Base-by-base conservation (phyloP, 2,797 vertebrate genomes). In the Strix occidentalis region DNA sequence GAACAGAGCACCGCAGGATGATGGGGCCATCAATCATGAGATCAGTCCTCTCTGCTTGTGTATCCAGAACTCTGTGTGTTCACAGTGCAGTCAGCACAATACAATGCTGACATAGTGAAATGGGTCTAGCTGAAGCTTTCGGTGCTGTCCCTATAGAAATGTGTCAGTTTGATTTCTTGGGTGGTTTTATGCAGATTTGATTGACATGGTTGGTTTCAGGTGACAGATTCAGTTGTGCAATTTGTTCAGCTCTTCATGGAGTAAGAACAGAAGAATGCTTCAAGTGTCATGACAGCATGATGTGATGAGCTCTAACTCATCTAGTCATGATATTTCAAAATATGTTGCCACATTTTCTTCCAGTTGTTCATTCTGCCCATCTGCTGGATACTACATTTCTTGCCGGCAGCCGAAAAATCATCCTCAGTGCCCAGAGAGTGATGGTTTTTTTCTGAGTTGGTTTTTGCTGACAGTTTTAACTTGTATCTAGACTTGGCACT, bases 261-360 rank as follows among this genome's bases (percentile, higher is more conserved):
- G 46, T 75, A 95, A 87, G 70, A 93, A 26, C 35, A 79, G 29
- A 81, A 87, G 77, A 93, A 56, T 70, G 39, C 15, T 90, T 16
- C 4, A 39, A 58, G 70, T 84, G 84, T 65, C 90, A 78, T 33
- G 79, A 76, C 39, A 66, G 46, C 31, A 24, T 29, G 68, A 35
- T 26, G 46, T 71, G 56, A 84, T 66, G 84, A 90, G 23, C 58
- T 84, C 66, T 63, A 94, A 65, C 60, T 90, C 77, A 70, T 79
- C 77, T 93, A 66, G 84, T 85, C n/a, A 31, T 48, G 58, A 9
- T 84, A 48, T 89, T 94, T 93, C 89, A 90, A 93, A 96, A 93
- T 56, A 60, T 2, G 16, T 87, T 87, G 53, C 84, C 74, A 77
- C 31, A 64, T 90, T 90, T 95, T 83, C 66, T 71, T 77, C 68